These are phyloP conservation scores for Drosophila micromelanica DNA, from an alignment of 1,140 invertebrate species.

Conservation along the genomic window DNA sequence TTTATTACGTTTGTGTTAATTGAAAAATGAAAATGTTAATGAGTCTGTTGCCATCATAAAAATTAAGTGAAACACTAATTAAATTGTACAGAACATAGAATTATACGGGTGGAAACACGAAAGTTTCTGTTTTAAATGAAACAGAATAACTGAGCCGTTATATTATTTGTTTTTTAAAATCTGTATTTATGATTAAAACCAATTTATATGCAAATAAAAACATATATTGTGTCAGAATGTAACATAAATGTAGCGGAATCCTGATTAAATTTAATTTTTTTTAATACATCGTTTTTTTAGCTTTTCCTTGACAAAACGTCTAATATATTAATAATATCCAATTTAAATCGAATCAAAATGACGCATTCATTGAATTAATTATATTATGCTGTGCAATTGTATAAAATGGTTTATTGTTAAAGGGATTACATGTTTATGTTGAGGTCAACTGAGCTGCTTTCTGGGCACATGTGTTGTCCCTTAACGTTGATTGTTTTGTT, in stretches of 20 bases:
- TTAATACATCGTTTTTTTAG: too few relatives aligned
- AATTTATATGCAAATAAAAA: neutral
- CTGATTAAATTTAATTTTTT: neutral
- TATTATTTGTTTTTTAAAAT: neutral
- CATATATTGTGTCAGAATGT: neutral
- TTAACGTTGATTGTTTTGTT: constrained; percentile 34
- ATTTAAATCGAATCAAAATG: neutral
- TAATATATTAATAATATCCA: too few relatives aligned
- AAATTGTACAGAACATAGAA: constrained; percentile 58
- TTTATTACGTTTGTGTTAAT: constrained; percentile 84
- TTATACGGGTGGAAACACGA: neutral
- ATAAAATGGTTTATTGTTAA: constrained; percentile 4
- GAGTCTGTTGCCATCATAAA: constrained; percentile 72
- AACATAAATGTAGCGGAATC: too few relatives aligned
- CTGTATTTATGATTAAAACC: neutral
- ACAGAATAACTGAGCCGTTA: neutral
- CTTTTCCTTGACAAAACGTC: neutral
- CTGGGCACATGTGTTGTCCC: constrained; percentile 23
- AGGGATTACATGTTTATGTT: constrained; percentile 17
- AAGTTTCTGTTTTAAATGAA: neutral
- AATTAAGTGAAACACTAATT: constrained; percentile 79
- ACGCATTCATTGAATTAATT: neutral
- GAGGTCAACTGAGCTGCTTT: constrained; percentile 15
- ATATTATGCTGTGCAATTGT: too few relatives aligned
- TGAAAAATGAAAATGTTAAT: constrained; percentile 84